phyloP scores from a whole-genome alignment of 2,113 vertebrate genomes.

The Coptodon bakossiorum region DNA sequence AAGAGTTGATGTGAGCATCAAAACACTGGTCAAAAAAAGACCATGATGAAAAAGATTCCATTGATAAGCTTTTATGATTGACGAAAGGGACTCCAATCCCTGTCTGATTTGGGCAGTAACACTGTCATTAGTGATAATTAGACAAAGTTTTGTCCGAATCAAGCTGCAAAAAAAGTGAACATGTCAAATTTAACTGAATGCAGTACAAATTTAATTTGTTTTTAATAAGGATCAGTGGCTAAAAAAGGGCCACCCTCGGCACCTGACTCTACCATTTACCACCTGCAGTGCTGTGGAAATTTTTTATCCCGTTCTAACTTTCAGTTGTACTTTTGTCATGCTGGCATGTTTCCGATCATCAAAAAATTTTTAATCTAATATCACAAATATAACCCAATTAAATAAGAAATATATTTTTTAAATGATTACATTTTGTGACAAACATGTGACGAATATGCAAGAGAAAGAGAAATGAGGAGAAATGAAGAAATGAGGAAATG shows the following conservation, averaged over 20 bases:
- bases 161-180: not conserved
- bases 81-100: not conserved
- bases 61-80: not conserved
- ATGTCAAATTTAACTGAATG: not conserved
- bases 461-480: too few relatives aligned
- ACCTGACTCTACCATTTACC: not conserved
- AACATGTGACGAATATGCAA: not conserved
- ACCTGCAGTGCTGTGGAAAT: not conserved
- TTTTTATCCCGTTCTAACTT: not conserved
- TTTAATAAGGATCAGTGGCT: not conserved
- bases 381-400: not conserved
- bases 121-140: not conserved
- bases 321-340: not conserved
- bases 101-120: not conserved
- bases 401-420: accelerated
- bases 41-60: not conserved
- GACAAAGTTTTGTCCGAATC: not conserved
- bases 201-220: not conserved
- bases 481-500: accelerated
- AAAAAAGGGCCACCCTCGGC: not conserved
- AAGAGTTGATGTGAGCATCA: not conserved
- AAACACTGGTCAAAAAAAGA: not conserved
- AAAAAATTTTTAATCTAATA: accelerated
- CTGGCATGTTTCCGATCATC: not conserved
- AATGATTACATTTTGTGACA: not conserved